A percentile compares a stretch with the other conserved stretches of the same genome.
Evolutionary conservation across 2,113 vertebrate species (phyloP).

Genomic region (Porphyrio hochstetteri): DNA sequence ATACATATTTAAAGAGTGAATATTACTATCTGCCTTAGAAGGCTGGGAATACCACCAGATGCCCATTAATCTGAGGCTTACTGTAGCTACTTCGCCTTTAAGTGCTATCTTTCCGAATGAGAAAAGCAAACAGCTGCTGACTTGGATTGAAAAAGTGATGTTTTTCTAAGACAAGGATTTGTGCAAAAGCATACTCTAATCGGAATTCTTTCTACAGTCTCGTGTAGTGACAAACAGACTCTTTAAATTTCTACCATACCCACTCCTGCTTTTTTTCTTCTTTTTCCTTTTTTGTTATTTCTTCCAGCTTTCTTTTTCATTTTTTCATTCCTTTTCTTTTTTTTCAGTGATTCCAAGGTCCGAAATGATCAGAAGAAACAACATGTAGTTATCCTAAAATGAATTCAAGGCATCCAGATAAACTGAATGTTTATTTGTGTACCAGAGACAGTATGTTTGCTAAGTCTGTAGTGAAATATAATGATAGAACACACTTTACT

Average conservation of each 20-base stretch:
- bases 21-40: background rate
- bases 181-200: background rate
- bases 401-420: background rate
- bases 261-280: accelerated
- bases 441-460: background rate
- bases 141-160: background rate
- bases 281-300: background rate
- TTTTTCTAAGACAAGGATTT: background rate
- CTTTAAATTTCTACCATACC: background rate
- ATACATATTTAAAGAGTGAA: background rate
- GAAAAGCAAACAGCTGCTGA: slow-evolving; percentile 31
- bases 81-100: background rate
- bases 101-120: slow-evolving; percentile 28
- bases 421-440: background rate
- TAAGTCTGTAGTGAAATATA: background rate
- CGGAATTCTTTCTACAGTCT: background rate
- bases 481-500: background rate
- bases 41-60: slow-evolving; percentile 26
- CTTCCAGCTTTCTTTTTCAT: accelerated
- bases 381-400: background rate
- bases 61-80: background rate
- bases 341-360: accelerated
- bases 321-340: accelerated
- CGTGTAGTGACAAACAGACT: background rate
- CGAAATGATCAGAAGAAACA: background rate